Conservation (phyloP, 1,140 invertebrate species). For the Drosophila orena region DNA sequence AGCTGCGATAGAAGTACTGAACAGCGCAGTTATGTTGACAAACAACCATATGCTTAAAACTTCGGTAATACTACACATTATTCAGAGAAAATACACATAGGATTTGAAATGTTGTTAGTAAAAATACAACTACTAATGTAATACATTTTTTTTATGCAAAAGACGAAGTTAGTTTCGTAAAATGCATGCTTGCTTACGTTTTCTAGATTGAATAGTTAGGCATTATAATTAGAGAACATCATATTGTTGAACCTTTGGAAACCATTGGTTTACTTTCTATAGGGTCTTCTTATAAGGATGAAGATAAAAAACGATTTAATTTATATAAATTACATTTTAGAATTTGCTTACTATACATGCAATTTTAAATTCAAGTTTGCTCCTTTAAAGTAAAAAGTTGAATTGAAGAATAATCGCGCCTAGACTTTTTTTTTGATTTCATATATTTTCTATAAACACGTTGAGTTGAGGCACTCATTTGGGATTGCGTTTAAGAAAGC, state of each 20-base stretch:
- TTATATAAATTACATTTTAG: neutral
- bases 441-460: neutral
- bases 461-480: neutral
- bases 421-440: neutral
- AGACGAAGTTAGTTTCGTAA: neutral
- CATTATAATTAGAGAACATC: neutral
- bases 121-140: conserved; percentile 1
- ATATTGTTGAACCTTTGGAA: too few relatives aligned
- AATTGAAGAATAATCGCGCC: neutral
- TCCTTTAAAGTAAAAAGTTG: neutral
- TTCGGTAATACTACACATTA: neutral
- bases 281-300: neutral
- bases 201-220: neutral
- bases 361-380: conserved; percentile 8
- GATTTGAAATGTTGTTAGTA: conserved; percentile 2
- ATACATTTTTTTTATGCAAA: conserved; percentile 8
- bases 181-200: conserved; percentile 12
- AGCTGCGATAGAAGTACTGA: neutral
- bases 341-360: conserved; percentile 3
- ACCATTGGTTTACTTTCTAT: neutral
- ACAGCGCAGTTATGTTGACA: neutral
- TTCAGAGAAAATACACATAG: neutral
- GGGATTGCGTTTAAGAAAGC: neutral
- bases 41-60: neutral
- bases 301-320: neutral